These are phyloP conservation scores for Enteromius viviparus DNA, from an alignment of 2,797 vertebrate genomes.

Conservation along the genomic window DNA sequence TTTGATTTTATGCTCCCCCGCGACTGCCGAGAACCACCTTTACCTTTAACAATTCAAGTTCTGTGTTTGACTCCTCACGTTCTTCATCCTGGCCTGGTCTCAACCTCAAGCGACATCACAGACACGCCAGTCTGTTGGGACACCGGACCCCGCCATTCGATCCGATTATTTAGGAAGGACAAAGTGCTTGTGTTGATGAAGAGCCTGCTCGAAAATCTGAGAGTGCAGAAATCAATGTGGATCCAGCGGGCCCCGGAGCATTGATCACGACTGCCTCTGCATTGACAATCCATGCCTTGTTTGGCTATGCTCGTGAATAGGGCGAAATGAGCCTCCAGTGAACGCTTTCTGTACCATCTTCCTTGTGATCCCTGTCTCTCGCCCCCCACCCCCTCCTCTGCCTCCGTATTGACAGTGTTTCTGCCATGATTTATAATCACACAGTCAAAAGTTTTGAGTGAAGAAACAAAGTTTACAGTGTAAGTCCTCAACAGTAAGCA, in stretches of 20 bases:
- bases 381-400: constrained; percentile 18
- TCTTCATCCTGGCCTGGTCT: constrained; percentile 35
- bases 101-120: constrained; percentile 51
- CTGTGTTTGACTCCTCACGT: constrained; percentile 14
- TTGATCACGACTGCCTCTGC: constrained; percentile 78
- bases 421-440: constrained; percentile 77
- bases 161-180: constrained; percentile 87
- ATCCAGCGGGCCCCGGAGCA: constrained; percentile 79
- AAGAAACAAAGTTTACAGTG: constrained; percentile 58
- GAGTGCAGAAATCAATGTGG: constrained; percentile 85
- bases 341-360: constrained; percentile 72
- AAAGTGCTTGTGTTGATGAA: constrained; percentile 89
- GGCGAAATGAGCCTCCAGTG: constrained; percentile 82
- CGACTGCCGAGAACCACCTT: background rate
- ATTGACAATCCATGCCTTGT: constrained; percentile 86
- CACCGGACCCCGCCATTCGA: constrained; percentile 73
- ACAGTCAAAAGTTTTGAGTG: constrained; percentile 71
- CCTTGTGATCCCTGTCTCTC: constrained; percentile 42
- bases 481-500: constrained; percentile 74
- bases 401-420: constrained; percentile 51
- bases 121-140: constrained; percentile 67
- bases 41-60: constrained; percentile 29
- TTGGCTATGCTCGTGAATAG: constrained; percentile 81
- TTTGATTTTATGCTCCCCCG: background rate
- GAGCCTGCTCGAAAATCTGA: constrained; percentile 81